Conservation (phyloP, 2,113 vertebrate species). For the Aleadryas rufinucha region DNA sequence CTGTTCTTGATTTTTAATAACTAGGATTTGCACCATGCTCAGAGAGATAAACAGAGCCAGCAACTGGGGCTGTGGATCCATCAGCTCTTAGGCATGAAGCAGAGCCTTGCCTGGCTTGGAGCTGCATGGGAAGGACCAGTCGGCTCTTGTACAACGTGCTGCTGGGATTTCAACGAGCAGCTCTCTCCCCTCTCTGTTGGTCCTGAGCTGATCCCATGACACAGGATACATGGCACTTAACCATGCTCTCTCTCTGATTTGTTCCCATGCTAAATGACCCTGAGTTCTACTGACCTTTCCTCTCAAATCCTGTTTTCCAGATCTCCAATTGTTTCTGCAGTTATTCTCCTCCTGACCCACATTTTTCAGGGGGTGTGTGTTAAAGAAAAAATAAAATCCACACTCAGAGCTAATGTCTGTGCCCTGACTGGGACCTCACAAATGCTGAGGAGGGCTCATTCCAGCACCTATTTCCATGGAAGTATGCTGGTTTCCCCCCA, state of each 20-base stretch:
- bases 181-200: neutral
- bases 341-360: neutral
- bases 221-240: neutral
- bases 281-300: neutral
- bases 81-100: neutral
- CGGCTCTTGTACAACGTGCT: neutral
- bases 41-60: conserved; percentile 24
- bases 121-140: neutral
- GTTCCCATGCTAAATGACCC: neutral
- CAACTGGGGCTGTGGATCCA: neutral
- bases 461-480: neutral
- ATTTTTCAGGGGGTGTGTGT: neutral
- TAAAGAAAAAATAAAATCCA: neutral
- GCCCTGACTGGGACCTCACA: neutral
- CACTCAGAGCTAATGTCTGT: neutral
- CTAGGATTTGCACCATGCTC: conserved; percentile 13
- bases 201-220: neutral
- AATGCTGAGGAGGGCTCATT: neutral
- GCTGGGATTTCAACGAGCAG: neutral
- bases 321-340: neutral
- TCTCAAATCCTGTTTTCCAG: neutral
- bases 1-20: conserved; percentile 60
- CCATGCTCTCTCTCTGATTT: neutral
- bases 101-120: neutral
- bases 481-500: neutral